Base-by-base conservation (phyloP, 2,113 vertebrate species). In the Otolemur garnettii region DNA sequence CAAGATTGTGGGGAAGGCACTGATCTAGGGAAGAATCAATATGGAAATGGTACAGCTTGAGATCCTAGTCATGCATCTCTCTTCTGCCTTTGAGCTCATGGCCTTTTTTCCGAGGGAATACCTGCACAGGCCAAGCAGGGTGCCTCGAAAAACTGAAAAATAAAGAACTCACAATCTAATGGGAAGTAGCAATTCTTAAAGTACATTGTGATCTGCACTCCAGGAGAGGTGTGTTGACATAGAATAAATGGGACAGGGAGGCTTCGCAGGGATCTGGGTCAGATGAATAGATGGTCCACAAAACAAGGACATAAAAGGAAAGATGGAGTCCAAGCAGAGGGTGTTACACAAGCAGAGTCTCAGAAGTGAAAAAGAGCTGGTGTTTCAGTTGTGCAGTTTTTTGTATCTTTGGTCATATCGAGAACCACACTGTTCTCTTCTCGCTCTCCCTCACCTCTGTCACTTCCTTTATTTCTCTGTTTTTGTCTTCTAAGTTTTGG, bases 291-390 rank as follows among this genome's bases (percentile, higher is more conserved):
- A 69, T 9, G 14, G 33, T 38, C 17, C 71, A 59, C 5, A 38
- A 21, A 66, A 80, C 0, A 0, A 3, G 90, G 26, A 4, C 21
- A 8, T 45, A 60, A 21, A 82, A 1, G 12, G 57, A 0, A 1
- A 55, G 21, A 90, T 1, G 4, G 62, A 87, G 50, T 74, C 62
- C 33, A 77, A 38, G 4, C 13, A 19, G 6, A 60, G 24, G 30
- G 14, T 10, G 42, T 5, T 62, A 9, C 12, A 3, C 45, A 12
- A 66, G 6, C 19, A n/a, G 33, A 87, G 59, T 7, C 3, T 69
- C 26, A 62, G 28, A 18, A 10, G 7, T 60, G 57, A 87, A 17
- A 14, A 42, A 90, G 4, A 71, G 7, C n/a, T 30, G 3, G 14
- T 45, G 17, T 45, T 42, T 74, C 71, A 77, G 26, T 53, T 50